Percentiles rank a stretch among this genome's conserved stretches.
phyloP scores from a whole-genome alignment of 2,797 vertebrate species.

The Spheniscus humboldti region DNA sequence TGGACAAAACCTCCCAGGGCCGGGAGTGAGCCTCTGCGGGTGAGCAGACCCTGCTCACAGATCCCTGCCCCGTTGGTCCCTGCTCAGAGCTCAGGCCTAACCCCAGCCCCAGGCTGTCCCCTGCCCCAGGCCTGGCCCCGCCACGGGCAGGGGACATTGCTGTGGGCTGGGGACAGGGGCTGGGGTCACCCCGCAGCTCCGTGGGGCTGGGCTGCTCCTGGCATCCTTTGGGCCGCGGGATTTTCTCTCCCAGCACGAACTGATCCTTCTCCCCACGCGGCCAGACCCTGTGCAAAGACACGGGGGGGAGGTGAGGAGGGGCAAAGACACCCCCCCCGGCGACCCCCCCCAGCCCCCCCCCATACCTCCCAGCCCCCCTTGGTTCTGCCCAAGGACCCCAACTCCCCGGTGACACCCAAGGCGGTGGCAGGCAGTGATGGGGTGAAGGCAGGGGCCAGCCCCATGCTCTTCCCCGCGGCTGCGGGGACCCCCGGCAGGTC shows the following conservation, averaged over 20 bases:
- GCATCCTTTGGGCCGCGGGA: not conserved
- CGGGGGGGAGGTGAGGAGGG: not conserved
- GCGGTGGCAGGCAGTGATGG: not conserved
- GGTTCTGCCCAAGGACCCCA: not conserved
- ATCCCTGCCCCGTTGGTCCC: not conserved
- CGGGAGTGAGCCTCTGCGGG: not conserved
- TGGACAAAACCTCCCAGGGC: not conserved
- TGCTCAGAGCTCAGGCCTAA: not conserved
- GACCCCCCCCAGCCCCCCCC: no score
- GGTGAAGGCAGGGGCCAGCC: not conserved
- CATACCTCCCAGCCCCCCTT: rapidly evolving
- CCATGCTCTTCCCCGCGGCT: not conserved
- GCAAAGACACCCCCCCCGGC: rapidly evolving
- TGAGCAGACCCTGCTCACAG: rapidly evolving
- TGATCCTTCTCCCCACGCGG: rapidly evolving
- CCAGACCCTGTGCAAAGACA: not conserved
- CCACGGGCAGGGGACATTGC: not conserved
- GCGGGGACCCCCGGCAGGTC: not conserved
- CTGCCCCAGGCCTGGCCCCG: not conserved
- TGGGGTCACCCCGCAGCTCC: not conserved
- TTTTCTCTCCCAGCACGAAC: not conserved
- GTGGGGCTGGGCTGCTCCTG: not conserved
- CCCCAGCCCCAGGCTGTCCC: not conserved
- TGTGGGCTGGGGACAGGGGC: not conserved
- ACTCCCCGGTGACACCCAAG: not conserved